phyloP scores from a whole-genome alignment of 2,888 invertebrate species.

The Sinelater perroti region DNA sequence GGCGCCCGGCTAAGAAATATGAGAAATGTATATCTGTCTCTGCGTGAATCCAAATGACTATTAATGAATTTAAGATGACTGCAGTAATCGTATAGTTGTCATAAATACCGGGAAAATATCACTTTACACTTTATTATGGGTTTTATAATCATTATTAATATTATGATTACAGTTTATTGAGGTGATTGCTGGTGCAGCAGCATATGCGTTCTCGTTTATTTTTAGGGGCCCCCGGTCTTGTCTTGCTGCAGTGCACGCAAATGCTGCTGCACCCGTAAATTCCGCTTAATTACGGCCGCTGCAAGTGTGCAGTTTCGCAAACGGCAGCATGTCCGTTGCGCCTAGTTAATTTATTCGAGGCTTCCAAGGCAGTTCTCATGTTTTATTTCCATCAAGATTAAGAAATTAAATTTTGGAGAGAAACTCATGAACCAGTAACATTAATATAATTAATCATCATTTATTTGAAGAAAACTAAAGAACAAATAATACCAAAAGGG shows the following conservation, averaged over 20 bases:
- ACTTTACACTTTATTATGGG: conserved; percentile 59
- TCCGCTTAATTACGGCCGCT: conserved; percentile 22
- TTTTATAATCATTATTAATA: conserved; percentile 58
- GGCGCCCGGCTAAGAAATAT: conserved; percentile 47
- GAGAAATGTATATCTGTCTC: conserved; percentile 51
- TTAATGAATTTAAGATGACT: conserved; percentile 52
- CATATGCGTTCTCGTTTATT: conserved; percentile 36
- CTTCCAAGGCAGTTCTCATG: too few relatives aligned
- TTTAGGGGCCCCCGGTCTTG: conserved; percentile 48
- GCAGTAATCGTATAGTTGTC: conserved; percentile 53
- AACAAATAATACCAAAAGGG: too few relatives aligned
- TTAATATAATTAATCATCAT: too few relatives aligned
- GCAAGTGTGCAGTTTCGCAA: too few relatives aligned
- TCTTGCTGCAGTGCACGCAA: conserved; percentile 25
- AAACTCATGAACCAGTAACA: too few relatives aligned
- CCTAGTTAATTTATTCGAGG: too few relatives aligned
- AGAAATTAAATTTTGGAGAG: too few relatives aligned
- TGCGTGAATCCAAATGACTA: conserved; percentile 55
- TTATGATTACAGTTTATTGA: conserved; percentile 57
- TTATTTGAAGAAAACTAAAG: too few relatives aligned
- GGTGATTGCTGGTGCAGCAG: conserved; percentile 48
- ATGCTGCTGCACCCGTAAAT: conserved; percentile 18
- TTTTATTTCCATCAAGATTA: too few relatives aligned
- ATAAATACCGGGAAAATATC: conserved; percentile 57
- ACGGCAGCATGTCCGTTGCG: too few relatives aligned